phyloP scores from a whole-genome alignment of 2,888 invertebrate species.

The Urechis unicinctus region DNA sequence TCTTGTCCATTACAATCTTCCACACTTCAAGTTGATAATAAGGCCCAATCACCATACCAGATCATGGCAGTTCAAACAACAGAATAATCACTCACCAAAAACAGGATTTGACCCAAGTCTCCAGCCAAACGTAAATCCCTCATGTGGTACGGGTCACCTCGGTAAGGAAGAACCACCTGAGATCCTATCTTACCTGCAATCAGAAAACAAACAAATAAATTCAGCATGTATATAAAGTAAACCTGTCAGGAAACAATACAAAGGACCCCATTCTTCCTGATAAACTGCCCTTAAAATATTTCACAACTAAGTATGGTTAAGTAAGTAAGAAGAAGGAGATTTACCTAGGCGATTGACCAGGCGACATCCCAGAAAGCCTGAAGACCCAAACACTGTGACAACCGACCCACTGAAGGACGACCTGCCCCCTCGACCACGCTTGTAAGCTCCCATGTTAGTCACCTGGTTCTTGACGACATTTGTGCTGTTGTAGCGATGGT shows the following conservation, averaged over 20 bases:
- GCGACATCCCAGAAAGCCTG: conserved; percentile 82
- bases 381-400: conserved; percentile 94
- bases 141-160: conserved; percentile 77
- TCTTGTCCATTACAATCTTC: too few relatives aligned
- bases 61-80: not conserved
- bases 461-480: conserved; percentile 12
- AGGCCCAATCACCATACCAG: too few relatives aligned
- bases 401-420: conserved; percentile 94
- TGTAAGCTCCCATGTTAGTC: conserved; percentile 27
- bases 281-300: too few relatives aligned
- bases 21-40: too few relatives aligned
- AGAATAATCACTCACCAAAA: conserved; percentile 50
- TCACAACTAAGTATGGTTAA: too few relatives aligned
- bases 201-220: conserved; percentile 1
- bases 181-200: conserved; percentile 45
- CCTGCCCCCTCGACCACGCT: conserved; percentile 63
- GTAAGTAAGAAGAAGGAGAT: conserved; percentile 1
- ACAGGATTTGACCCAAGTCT: conserved; percentile 91
- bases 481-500: not conserved
- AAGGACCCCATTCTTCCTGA: too few relatives aligned
- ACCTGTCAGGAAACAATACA: conserved; percentile 2
- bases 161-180: conserved; percentile 85
- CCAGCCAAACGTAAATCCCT: conserved; percentile 76
- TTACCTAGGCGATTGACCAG: conserved; percentile 86
- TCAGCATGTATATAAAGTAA: not conserved